Base-by-base conservation (phyloP, 2,888 invertebrate genomes). In the Cephus pulcher region DNA sequence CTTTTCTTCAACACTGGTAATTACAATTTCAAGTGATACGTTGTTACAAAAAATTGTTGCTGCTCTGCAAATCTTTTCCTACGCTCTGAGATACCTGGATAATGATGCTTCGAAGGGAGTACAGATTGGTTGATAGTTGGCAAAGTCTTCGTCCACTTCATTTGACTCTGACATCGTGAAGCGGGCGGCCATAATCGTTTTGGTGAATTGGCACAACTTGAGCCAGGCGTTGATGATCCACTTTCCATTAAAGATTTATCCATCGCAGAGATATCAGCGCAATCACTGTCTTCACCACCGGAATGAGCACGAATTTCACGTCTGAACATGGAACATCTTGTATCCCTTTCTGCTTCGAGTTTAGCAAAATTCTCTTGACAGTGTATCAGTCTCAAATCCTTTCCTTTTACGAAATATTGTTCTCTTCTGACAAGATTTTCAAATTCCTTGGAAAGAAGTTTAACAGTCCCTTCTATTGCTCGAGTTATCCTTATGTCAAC, bases 121-220 rank as follows among this genome's bases (percentile, higher is more conserved):
- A 90, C 89, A 12, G 83, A 88, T 82, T 90, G 90, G 84, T 87
- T 93, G 92, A 89, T 91, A 80, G 89, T 91, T 76, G 80, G 93
- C 92, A 84, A 93, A 88, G 89, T 93, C 93, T 91, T 93, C 92
- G 85, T 93, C 93, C 86, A 94, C 88, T 85, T 91, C 88, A 89
- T 89, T 84, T 88, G 88, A 78, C 84, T 87, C 73, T 89, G 90
- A 77, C 90, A 90, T 34, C 90, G 86, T 37, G 90, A 90, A 4
- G 90, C 90, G 4, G 91, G 90, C 78, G 91, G 92, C 91, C 92
- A 93, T 85, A 94, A 89, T 77, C 94, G 91, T 90, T 94, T 95
- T 0, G 95, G 95, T 0, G 94, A 94, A 86, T 94, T 94, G 0
- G 94, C 93, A 80, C 94, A 94, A 84, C 94, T 94, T 0, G 95